Evolutionary conservation across 1,140 invertebrate genomes (phyloP).

Genomic region (Eueides isabella): DNA sequence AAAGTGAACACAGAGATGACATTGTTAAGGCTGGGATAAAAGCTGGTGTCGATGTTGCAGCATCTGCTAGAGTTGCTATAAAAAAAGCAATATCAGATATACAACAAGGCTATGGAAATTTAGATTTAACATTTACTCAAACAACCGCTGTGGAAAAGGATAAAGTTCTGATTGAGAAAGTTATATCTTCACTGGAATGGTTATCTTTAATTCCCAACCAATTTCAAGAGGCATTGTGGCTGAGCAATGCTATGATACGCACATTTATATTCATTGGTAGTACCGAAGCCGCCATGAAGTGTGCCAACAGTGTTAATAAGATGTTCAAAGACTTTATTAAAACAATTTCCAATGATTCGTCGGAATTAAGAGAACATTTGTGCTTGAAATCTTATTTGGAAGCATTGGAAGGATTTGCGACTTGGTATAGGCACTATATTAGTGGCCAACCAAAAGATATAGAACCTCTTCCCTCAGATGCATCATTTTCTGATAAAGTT

Average conservation of each 20-base stretch:
- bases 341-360: slow-evolving; percentile 71
- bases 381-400: slow-evolving; percentile 91
- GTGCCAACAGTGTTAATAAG: slow-evolving; percentile 82
- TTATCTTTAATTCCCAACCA: slow-evolving; percentile 91
- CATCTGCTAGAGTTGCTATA: slow-evolving; percentile 92
- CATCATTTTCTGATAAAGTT: slow-evolving; percentile 93
- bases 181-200: slow-evolving; percentile 93
- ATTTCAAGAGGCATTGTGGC: slow-evolving; percentile 90
- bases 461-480: slow-evolving; percentile 82
- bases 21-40: slow-evolving; percentile 80
- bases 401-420: slow-evolving; percentile 92
- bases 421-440: slow-evolving; percentile 94
- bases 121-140: slow-evolving; percentile 67
- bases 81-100: slow-evolving; percentile 86
- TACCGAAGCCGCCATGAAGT: slow-evolving; percentile 74
- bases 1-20: slow-evolving; percentile 83
- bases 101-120: slow-evolving; percentile 71
- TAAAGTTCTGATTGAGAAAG: slow-evolving; percentile 83
- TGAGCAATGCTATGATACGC: slow-evolving; percentile 95
- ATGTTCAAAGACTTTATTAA: slow-evolving; percentile 70
- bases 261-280: slow-evolving; percentile 85
- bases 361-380: slow-evolving; percentile 88
- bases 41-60: slow-evolving; percentile 91
- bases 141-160: slow-evolving; percentile 83
- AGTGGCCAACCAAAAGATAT: slow-evolving; percentile 88